These are phyloP conservation scores for Chelonoidis abingdonii DNA, from an alignment of 2,113 vertebrate genomes.

Conservation along the genomic window DNA sequence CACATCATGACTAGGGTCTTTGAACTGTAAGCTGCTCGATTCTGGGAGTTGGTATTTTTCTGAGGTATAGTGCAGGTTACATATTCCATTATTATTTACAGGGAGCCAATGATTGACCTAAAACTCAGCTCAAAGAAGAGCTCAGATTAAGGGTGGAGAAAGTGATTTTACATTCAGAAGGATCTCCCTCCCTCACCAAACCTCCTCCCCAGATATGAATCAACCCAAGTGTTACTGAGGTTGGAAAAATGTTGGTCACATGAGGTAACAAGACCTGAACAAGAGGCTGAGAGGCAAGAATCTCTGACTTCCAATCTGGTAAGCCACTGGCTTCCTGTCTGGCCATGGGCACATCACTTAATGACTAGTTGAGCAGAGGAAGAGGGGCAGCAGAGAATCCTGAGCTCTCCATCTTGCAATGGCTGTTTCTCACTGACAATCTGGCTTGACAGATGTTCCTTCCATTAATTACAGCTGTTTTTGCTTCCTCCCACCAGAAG, in stretches of 20 bases:
- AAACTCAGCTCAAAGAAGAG: not conserved
- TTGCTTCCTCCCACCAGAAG: not conserved
- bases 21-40: not conserved
- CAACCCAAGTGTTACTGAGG: not conserved
- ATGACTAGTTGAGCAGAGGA: not conserved
- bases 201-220: accelerated
- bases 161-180: not conserved
- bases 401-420: not conserved
- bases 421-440: accelerated
- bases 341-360: not conserved
- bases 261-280: not conserved
- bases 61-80: not conserved
- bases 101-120: not conserved
- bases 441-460: not conserved
- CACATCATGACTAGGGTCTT: not conserved
- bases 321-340: not conserved
- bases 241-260: not conserved
- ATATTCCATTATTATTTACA: too few relatives aligned
- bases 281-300: not conserved
- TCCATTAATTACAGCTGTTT: not conserved
- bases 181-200: not conserved
- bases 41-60: not conserved
- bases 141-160: not conserved
- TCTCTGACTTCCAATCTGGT: not conserved
- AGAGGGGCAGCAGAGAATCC: not conserved